Evolutionary conservation across 2,888 invertebrate species (phyloP).

Genomic region (Didymodactylos carnosus): DNA sequence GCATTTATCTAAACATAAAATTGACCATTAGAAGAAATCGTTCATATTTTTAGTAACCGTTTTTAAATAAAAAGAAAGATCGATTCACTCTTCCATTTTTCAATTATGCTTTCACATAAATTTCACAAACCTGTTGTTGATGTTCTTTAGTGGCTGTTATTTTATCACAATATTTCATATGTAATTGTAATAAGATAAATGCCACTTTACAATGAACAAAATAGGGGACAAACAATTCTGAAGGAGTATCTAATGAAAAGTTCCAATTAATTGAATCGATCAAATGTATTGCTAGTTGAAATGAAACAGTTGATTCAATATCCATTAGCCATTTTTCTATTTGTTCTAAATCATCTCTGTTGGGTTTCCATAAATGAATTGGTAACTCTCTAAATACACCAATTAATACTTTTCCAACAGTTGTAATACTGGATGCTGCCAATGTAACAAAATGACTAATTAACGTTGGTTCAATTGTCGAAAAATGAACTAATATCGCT

Average conservation of each 20-base stretch:
- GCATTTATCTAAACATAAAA: not conserved
- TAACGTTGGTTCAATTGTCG: not conserved
- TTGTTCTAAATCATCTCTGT: not conserved
- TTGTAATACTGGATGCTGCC: not conserved
- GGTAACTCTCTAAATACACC: not conserved
- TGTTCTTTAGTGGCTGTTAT: not conserved
- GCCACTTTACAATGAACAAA: not conserved
- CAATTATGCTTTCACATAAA: too few relatives aligned
- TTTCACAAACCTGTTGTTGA: not conserved
- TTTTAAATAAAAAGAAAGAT: too few relatives aligned
- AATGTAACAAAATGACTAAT: not conserved
- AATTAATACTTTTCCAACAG: not conserved
- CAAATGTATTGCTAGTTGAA: not conserved
- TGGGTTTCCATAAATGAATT: not conserved
- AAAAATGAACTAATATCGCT: not conserved
- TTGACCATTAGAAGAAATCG: not conserved
- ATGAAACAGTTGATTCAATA: not conserved
- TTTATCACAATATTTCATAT: not conserved
- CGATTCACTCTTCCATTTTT: too few relatives aligned
- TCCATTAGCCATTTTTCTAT: not conserved
- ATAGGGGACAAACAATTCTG: not conserved
- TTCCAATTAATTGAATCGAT: not conserved
- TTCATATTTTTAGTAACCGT: not conserved
- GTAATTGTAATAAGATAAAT: not conserved
- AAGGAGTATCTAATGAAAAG: not conserved